Evolutionary conservation across 2,113 vertebrate species (phyloP), one percentile per base, ranked within the genome.

Genomic region (Orthochromis malagaraziensis): DNA sequence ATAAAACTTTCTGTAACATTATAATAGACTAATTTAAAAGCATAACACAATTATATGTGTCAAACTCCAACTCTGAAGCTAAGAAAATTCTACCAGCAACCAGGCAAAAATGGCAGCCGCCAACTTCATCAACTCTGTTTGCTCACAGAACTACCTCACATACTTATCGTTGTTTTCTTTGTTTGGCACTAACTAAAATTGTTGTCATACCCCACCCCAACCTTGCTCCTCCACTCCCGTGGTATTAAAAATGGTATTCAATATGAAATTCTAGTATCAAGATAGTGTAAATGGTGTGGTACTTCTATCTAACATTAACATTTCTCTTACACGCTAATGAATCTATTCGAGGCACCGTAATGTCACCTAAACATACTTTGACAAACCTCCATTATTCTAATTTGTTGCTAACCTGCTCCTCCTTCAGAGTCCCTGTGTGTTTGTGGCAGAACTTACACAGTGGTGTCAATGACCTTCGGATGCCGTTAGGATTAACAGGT

Each of bases 391-490:
- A 42, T 42, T 38, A 40, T 42, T 70, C 65, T 21, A 6, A 14
- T 68, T 68, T 14, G 11, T 40, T 21, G 63, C 33, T 40, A 21
- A 70, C 3, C n/a, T 24, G 35, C 38, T 70, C 3, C 35, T 9
- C 35, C 38, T 40, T 33, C 17, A 6, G 16, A 35, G 63, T 38
- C 19, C 0, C 35, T 13, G 40, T 83, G 8, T 88, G 21, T 31
- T 79, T 55, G 21, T 89, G 7, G 40, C 13, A 13, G 45, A 40
- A 51, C 10, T 94, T 29, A 16, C 91, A 84, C 84, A 16, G 42
- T 3, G 45, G 88, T 85, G 93, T 82, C 65, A 93, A 85, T 90
- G 91, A 92, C 73, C 58, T 42, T 79, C 81, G 77, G 89, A 88
- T 91, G 83, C 87, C 11, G 14, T 84, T 10, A 51, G 65, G 82